phyloP scores from a whole-genome alignment of 2,888 invertebrate species.

The Alcis repandata region DNA sequence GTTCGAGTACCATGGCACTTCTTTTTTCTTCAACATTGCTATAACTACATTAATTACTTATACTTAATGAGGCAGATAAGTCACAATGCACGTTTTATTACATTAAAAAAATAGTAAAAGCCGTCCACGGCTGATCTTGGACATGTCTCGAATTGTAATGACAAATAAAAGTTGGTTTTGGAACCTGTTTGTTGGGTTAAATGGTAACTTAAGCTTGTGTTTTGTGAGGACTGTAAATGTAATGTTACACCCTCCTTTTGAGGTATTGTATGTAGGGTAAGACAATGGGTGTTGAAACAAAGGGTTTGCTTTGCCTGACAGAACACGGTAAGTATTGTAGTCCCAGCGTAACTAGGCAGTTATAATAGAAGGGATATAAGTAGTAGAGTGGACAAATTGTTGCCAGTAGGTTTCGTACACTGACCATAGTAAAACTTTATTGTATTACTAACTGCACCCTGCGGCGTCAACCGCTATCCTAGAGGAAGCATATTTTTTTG shows the following conservation, averaged over 20 bases:
- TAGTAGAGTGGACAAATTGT: constrained; percentile 48
- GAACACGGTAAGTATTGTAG: constrained; percentile 49
- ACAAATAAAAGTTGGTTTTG: constrained; percentile 55
- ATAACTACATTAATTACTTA: constrained; percentile 44
- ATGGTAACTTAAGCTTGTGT: constrained; percentile 33
- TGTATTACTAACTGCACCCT: too few species aligned
- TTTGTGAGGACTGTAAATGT: constrained; percentile 47
- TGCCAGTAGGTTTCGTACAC: constrained; percentile 40
- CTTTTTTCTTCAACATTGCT: constrained; percentile 80
- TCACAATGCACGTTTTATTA: constrained; percentile 52
- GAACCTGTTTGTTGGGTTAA: constrained; percentile 65
- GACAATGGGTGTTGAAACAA: constrained; percentile 61
- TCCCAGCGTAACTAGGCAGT: constrained; percentile 27
- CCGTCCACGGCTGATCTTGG: constrained; percentile 45
- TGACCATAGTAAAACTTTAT: too few species aligned
- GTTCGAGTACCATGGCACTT: constrained; percentile 78
- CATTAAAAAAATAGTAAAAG: constrained; percentile 38
- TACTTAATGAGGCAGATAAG: constrained; percentile 46
- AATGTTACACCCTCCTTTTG: constrained; percentile 64
- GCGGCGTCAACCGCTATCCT: too few species aligned
- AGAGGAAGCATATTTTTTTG: too few species aligned
- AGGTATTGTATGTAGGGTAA: constrained; percentile 57
- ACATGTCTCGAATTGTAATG: constrained; percentile 64
- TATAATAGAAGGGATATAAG: constrained; percentile 56
- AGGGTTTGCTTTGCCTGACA: constrained; percentile 46